Base-by-base conservation (phyloP, 2,113 vertebrate genomes). In the Gymnarchus niloticus region DNA sequence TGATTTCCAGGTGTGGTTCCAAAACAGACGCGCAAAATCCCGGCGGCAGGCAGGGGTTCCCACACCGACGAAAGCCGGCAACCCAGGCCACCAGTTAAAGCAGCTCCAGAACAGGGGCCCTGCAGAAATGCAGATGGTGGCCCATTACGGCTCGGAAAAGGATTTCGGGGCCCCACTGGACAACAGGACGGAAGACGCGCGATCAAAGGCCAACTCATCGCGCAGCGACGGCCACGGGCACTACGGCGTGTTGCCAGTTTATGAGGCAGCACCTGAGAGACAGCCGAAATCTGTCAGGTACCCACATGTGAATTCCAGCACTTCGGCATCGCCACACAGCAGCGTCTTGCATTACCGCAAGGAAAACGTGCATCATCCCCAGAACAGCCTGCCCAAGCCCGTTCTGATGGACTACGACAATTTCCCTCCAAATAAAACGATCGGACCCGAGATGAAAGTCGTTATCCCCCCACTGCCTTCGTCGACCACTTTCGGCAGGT, bases 11-110 rank as follows among this genome's bases (percentile, higher is more conserved):
- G 96, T 97, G n/a, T 97, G 96, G 97, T 97, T 97, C 90, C 97
- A 98, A 93, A 97, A 97, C 91, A 91, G 96, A 41, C 94, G 97
- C 0, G 96, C 96, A 84, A 98, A 97, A 87, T 96, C 94, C 9
- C 92, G 96, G 59, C 95, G 96, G 2, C 96, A 97, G 80, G 94
- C 95, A 0, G 94, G 93, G 17, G 89, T 92, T 1, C 91, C 92
- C 0, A 69, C 89, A 17, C 80, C 91, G 2, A 65, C 83, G 25
- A 94, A 93, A 81, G n/a, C 59, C 61, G 90, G 86, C 86, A 46
- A 77, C 1, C 81, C 90, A 21, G 83, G 89, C 2, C 82, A 23
- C 0, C 54, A 90, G 3, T 93, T 93, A 56, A 56, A 61, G 4
- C 90, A 90, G 10, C 83, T 90, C 59, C 91, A 91, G 21, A 90